Evolutionary conservation across 2,888 invertebrate species (phyloP).

Genomic region (Papilio gigon): DNA sequence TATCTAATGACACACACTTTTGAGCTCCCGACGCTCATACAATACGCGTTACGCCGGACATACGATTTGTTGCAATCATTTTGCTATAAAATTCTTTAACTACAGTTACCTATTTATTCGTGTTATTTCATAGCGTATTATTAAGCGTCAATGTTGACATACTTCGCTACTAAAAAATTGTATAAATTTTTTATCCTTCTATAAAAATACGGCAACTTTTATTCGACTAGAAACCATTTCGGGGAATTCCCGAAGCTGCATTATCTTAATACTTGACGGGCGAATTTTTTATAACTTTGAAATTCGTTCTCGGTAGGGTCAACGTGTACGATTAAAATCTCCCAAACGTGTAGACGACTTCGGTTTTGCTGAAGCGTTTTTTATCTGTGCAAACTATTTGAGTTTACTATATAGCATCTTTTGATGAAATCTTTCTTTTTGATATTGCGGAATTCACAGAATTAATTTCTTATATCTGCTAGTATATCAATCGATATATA

Average conservation of each 20-base stretch:
- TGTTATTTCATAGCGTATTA: background rate
- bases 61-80: conserved; percentile 28
- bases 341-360: background rate
- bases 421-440: no score
- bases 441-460: background rate
- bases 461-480: no score
- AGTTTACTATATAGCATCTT: no score
- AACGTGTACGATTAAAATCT: background rate
- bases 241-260: background rate
- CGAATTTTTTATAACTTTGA: conserved; percentile 1
- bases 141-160: conserved; percentile 5
- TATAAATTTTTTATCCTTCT: background rate
- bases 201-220: background rate
- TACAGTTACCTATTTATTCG: conserved; percentile 1
- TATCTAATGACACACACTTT: conserved; percentile 60
- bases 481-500: background rate
- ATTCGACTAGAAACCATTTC: background rate
- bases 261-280: background rate
- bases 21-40: conserved; percentile 26
- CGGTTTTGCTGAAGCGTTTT: background rate
- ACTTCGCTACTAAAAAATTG: background rate
- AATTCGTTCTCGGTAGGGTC: background rate
- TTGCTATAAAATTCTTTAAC: conserved; percentile 20
- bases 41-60: conserved; percentile 17
- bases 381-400: no score